A percentile compares a stretch with the other conserved stretches of the same genome.
These are phyloP conservation scores for Elanoides forficatus DNA, from an alignment of 2,113 vertebrate species.

Conservation along the genomic window DNA sequence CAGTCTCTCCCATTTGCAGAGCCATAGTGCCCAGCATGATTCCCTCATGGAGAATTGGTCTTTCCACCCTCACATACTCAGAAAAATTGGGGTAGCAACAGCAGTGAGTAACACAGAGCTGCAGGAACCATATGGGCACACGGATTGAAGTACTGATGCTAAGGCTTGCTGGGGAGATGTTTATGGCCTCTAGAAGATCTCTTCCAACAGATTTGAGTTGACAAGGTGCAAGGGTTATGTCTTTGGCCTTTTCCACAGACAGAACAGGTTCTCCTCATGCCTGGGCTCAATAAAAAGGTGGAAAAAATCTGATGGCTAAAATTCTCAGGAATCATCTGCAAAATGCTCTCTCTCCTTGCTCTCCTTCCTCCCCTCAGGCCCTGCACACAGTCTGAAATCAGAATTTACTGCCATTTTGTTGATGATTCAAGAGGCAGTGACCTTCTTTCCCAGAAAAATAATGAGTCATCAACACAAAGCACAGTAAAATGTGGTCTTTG, in stretches of 20 bases:
- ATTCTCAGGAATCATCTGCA: background rate
- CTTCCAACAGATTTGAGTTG: background rate
- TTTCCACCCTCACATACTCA: background rate
- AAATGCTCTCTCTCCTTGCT: background rate
- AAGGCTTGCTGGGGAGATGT: background rate
- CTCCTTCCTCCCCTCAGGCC: background rate
- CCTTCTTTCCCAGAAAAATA: constrained; percentile 45
- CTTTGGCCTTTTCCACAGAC: background rate
- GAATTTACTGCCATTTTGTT: constrained; percentile 50
- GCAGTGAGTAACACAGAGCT: background rate
- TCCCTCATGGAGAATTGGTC: background rate
- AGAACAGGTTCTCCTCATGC: background rate
- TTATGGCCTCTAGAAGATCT: background rate
- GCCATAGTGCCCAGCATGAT: background rate
- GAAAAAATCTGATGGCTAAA: background rate
- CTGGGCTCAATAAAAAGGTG: background rate
- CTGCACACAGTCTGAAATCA: background rate
- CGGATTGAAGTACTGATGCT: background rate
- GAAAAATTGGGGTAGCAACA: background rate
- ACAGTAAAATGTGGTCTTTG: constrained; percentile 7
- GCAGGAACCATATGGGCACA: background rate
- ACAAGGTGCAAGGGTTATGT: background rate
- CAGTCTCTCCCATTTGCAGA: background rate
- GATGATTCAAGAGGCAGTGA: constrained; percentile 46
- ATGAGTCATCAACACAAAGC: constrained; percentile 34